phyloP scores from a whole-genome alignment of 2,797 vertebrate genomes.

The Darevskia mixta region DNA sequence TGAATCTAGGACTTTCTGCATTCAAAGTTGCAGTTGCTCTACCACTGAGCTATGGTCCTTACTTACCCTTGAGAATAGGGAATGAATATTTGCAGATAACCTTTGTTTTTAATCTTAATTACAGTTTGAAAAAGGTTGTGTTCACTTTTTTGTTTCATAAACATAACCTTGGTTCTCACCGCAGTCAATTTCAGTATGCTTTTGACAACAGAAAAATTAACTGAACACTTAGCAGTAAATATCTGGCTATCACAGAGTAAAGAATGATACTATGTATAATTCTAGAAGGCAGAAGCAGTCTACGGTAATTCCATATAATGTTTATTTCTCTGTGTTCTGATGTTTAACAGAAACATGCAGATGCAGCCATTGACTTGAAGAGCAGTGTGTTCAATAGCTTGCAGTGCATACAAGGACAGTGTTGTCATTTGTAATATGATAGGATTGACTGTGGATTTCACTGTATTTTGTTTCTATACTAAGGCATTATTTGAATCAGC shows the following conservation, averaged over 20 bases:
- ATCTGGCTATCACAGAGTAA: not conserved
- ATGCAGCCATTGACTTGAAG: not conserved
- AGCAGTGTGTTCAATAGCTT: not conserved
- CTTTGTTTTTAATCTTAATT: too few species aligned
- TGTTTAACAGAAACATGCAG: slow-evolving; percentile 27
- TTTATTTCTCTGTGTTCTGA: not conserved
- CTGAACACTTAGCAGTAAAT: not conserved
- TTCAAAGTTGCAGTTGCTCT: too few species aligned
- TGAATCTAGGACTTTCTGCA: too few species aligned
- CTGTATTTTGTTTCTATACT: not conserved
- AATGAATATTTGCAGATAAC: too few species aligned
- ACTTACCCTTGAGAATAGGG: too few species aligned
- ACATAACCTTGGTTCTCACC: too few species aligned
- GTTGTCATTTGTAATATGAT: not conserved
- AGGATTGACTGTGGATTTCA: not conserved
- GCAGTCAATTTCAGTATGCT: too few species aligned
- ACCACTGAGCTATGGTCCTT: too few species aligned
- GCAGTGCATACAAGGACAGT: not conserved
- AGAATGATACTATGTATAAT: not conserved
- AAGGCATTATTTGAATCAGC: not conserved
- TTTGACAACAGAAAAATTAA: too few species aligned
- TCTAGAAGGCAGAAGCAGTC: not conserved
- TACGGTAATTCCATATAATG: slow-evolving; percentile 9
- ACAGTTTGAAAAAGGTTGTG: too few species aligned
- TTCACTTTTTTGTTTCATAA: too few species aligned